Percentiles rank a stretch among this genome's conserved stretches.
These are phyloP conservation scores for Alsophila aescularia DNA, from an alignment of 2,888 invertebrate genomes.

Conservation along the genomic window DNA sequence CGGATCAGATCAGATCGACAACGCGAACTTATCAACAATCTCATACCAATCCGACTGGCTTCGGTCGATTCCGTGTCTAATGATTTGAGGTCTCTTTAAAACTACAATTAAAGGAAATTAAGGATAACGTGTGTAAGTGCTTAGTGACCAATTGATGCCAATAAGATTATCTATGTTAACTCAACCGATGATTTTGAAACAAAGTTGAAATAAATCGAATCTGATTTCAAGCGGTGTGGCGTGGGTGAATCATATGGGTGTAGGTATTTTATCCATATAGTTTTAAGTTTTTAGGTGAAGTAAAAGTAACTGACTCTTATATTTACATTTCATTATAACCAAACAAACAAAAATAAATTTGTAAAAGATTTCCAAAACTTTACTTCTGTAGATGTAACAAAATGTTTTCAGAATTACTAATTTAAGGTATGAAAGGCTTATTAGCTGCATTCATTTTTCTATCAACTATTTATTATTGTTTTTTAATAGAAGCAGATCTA, in stretches of 20 bases:
- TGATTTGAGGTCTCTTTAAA: slow-evolving; percentile 7
- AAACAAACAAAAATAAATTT: too few species aligned
- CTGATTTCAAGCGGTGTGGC: slow-evolving; percentile 38
- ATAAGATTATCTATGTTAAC: slow-evolving; percentile 34
- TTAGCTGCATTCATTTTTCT: too few species aligned
- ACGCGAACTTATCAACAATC: neutral
- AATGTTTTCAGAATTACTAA: neutral
- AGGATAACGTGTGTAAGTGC: slow-evolving; percentile 35
- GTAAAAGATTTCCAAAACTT: neutral
- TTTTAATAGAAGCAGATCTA: too few species aligned
- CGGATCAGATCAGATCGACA: neutral
- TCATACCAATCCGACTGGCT: neutral
- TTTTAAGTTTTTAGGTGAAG: neutral
- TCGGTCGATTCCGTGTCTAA: neutral
- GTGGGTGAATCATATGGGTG: slow-evolving; percentile 37
- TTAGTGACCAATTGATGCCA: slow-evolving; percentile 28
- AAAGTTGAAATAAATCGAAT: slow-evolving; percentile 39
- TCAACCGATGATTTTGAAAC: slow-evolving; percentile 44
- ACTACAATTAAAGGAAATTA: slow-evolving; percentile 13
- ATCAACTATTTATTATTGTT: too few species aligned
- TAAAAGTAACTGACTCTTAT: neutral
- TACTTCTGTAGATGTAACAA: neutral
- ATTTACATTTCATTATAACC: too few species aligned
- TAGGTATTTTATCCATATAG: neutral
- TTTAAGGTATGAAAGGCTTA: neutral